These are phyloP conservation scores for Tinamus major DNA, from an alignment of 2,797 vertebrate genomes.

Conservation along the genomic window DNA sequence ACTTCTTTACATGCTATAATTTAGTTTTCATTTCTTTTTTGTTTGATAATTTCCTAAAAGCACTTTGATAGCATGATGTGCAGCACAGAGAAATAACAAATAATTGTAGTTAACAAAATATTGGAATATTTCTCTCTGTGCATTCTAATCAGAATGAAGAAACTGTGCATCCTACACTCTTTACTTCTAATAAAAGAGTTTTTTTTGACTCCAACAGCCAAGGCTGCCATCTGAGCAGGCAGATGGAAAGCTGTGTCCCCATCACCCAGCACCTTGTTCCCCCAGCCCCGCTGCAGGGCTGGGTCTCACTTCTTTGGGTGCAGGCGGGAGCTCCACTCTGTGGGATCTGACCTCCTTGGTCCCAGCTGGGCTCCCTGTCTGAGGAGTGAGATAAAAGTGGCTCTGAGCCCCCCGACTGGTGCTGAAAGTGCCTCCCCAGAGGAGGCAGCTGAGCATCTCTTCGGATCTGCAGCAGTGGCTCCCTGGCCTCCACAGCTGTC, in stretches of 20 bases:
- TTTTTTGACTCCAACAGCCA: neutral
- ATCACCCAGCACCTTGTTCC: fast-evolving
- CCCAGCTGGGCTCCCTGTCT: conserved; percentile 4
- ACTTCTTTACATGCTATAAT: neutral
- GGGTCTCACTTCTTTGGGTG: fast-evolving
- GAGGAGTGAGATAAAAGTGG: neutral
- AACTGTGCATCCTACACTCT: fast-evolving
- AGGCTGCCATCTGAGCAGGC: neutral
- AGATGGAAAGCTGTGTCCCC: neutral
- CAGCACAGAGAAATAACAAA: neutral
- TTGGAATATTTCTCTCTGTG: neutral
- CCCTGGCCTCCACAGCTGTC: conserved; percentile 34
- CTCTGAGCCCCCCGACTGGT: neutral
- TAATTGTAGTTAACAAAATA: neutral
- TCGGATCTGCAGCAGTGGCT: neutral
- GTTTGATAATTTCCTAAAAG: neutral
- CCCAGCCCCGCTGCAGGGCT: fast-evolving
- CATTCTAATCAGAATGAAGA: neutral
- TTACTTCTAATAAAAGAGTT: neutral
- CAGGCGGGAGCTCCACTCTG: fast-evolving
- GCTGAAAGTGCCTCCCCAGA: neutral
- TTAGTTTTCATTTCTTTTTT: neutral
- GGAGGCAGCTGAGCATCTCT: conserved; percentile 15
- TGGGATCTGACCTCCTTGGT: neutral
- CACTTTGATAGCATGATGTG: neutral